Evolutionary conservation across 1,140 invertebrate genomes (phyloP), one percentile per base, ranked within the genome.

Genomic region (Cotesia chilonis): DNA sequence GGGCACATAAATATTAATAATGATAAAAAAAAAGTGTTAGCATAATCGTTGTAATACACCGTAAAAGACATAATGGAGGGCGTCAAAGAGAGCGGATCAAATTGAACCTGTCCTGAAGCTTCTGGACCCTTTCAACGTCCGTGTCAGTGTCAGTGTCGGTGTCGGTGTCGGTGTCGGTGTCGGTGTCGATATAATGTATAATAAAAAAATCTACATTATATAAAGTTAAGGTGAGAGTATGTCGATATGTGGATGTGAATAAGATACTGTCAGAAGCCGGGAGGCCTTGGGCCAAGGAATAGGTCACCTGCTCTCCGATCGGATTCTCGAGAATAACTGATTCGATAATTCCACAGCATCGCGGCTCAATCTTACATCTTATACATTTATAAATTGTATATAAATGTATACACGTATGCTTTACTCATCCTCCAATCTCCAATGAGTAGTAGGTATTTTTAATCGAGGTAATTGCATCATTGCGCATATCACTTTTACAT

Each of bases 221-320:
- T 47, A 47, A 6, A 47, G 28, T 28, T 47, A 10, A 9, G 41
- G 41, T 47, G 5, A 47, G 41, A 47, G 41, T 47, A 7, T 47
- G 41, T 55, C 10, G n/a, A 14, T 55, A 55, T 55, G n/a, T 55
- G 54, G n/a, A 55, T 5, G n/a, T 14, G 54, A 55, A 35, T 60
- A 12, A 20, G 20, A 68, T 68, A 68, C 36, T 12, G 9, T 41
- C 37, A 68, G 37, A 51, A 65, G 36, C 60, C 51, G 60, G 20
- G 20, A 70, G 67, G 52, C 54, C 67, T 68, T 52, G 59, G 38
- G 38, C 57, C 14, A 14, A 37, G 59, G 68, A 70, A 70, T 70
- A 70, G 68, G 68, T 70, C 68, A 70, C 68, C 68, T 52, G 68
- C 57, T 47, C 41, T 47, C 41, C 57, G 57, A 70, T 70, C 59